Evolutionary conservation across 2,113 vertebrate species (phyloP).

Genomic region (Callorhinus ursinus): DNA sequence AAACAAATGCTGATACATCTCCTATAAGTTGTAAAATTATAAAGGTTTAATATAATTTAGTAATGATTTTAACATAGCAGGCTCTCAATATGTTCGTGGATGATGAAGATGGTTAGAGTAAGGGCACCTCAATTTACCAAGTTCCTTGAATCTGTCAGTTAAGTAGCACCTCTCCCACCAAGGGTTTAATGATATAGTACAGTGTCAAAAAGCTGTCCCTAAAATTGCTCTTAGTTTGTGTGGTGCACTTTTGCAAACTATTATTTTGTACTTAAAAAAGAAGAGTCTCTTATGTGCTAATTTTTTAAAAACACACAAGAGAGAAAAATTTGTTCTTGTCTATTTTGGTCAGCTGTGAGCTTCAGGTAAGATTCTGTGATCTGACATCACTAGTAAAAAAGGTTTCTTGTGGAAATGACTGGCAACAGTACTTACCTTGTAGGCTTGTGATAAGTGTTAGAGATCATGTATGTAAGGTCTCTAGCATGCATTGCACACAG

Average conservation of each 20-base stretch:
- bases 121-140: slow-evolving; percentile 21
- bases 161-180: not conserved
- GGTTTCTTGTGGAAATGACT: slow-evolving; percentile 53
- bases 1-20: slow-evolving; percentile 35
- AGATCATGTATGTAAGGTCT: not conserved
- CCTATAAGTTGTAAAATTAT: slow-evolving; percentile 36
- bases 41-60: slow-evolving; percentile 29
- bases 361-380: slow-evolving; percentile 51
- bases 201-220: slow-evolving; percentile 6
- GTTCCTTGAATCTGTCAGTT: slow-evolving; percentile 44
- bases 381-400: not conserved
- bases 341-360: slow-evolving; percentile 29
- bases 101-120: not conserved
- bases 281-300: slow-evolving; percentile 21
- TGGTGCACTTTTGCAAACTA: slow-evolving; percentile 22
- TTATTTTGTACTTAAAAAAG: slow-evolving; percentile 48
- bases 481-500: not conserved
- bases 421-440: not conserved
- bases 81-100: not conserved
- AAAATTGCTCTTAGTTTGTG: slow-evolving; percentile 1
- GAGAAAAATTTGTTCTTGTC: slow-evolving; percentile 43
- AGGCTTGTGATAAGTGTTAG: not conserved
- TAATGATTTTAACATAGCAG: slow-evolving; percentile 38
- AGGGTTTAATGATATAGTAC: slow-evolving; percentile 14
- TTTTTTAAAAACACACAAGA: slow-evolving; percentile 41